These are phyloP conservation scores for Coenonympha glycerion DNA, from an alignment of 2,888 invertebrate species.

Conservation along the genomic window DNA sequence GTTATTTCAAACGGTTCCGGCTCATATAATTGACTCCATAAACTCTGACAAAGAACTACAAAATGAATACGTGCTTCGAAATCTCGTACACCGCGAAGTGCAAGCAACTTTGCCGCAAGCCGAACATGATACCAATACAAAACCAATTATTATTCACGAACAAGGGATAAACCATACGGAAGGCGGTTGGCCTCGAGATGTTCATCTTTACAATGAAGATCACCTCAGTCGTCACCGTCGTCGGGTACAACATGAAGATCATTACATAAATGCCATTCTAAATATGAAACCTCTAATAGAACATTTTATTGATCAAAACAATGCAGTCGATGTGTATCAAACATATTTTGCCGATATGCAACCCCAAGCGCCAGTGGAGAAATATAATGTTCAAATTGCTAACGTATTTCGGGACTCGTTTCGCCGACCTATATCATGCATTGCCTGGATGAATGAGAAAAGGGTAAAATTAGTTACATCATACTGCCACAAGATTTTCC, in stretches of 20 bases:
- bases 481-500: constrained; percentile 63
- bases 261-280: constrained; percentile 79
- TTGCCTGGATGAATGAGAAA: constrained; percentile 82
- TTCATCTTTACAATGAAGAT: constrained; percentile 79
- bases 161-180: constrained; percentile 83
- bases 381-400: constrained; percentile 75
- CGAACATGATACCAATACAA: constrained; percentile 77
- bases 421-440: constrained; percentile 71
- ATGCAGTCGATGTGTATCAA: constrained; percentile 86
- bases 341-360: constrained; percentile 80
- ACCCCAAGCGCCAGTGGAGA: constrained; percentile 69
- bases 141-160: constrained; percentile 72
- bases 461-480: constrained; percentile 80
- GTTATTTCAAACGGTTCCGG: constrained; percentile 61
- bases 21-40: constrained; percentile 60
- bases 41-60: constrained; percentile 52
- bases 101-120: constrained; percentile 67
- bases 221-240: constrained; percentile 83
- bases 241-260: constrained; percentile 86
- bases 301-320: constrained; percentile 84
- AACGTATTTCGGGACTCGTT: constrained; percentile 81
- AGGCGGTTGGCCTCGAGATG: constrained; percentile 90
- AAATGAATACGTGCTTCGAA: constrained; percentile 63
- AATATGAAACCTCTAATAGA: constrained; percentile 75
- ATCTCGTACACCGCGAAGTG: constrained; percentile 68